A percentile compares a stretch with the other conserved stretches of the same genome.
phyloP scores from a whole-genome alignment of 2,113 vertebrate genomes.

The Lamprotornis superbus region DNA sequence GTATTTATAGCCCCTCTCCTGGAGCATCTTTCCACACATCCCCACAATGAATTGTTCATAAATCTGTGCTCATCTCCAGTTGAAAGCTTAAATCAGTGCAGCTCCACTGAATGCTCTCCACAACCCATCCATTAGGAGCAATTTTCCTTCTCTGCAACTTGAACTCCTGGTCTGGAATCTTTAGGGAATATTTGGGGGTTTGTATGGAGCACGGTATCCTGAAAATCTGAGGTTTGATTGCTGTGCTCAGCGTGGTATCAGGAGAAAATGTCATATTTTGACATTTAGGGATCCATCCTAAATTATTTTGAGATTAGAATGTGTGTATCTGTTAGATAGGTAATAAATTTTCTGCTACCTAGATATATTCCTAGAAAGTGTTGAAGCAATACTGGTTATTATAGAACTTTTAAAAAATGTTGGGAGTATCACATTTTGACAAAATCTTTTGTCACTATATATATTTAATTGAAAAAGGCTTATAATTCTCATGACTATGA shows the following conservation, averaged over 20 bases:
- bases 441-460: not conserved
- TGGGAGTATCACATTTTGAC: not conserved
- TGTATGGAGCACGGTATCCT: fast-evolving
- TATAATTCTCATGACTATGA: not conserved
- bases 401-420: not conserved
- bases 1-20: not conserved
- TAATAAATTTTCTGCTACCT: not conserved
- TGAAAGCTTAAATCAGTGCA: not conserved
- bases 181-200: not conserved
- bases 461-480: not conserved
- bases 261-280: not conserved
- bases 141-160: not conserved
- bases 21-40: not conserved
- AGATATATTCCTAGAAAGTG: not conserved
- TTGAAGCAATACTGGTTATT: not conserved
- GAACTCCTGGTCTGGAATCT: not conserved
- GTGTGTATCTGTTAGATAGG: not conserved
- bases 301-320: not conserved
- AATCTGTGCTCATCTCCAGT: not conserved
- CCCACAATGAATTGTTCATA: not conserved
- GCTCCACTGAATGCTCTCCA: not conserved
- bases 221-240: not conserved
- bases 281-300: not conserved
- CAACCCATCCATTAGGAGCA: not conserved
- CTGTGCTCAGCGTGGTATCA: not conserved